A percentile compares a stretch with the other conserved stretches of the same genome.
These are phyloP conservation scores for Epistrophe eligans DNA, from an alignment of 2,888 invertebrate genomes.

Conservation along the genomic window DNA sequence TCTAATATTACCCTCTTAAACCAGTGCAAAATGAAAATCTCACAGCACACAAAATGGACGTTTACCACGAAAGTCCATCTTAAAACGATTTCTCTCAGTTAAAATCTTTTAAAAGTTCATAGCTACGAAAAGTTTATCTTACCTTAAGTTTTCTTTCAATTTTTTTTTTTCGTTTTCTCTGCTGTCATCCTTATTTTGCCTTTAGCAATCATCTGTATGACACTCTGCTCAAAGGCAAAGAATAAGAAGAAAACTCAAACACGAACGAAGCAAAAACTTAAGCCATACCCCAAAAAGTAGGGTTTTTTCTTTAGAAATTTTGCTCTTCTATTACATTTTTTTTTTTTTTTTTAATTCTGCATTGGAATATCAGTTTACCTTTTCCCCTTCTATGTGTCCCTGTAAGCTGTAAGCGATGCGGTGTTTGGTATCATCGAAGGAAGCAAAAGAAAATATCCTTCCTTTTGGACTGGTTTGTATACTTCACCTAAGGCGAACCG, in stretches of 20 bases:
- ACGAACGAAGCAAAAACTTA: constrained; percentile 7
- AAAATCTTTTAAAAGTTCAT: constrained; percentile 68
- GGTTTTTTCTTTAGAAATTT: constrained; percentile 29
- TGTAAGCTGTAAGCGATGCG: constrained; percentile 46
- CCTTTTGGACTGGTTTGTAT: constrained; percentile 46
- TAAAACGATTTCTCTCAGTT: constrained; percentile 69
- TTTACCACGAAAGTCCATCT: constrained; percentile 56
- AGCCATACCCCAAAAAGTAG: constrained; percentile 14
- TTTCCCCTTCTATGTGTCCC: neutral
- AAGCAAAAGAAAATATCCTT: constrained; percentile 17
- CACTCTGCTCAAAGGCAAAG: constrained; percentile 39
- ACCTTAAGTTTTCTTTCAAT: constrained; percentile 40
- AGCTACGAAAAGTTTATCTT: constrained; percentile 53
- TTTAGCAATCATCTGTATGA: constrained; percentile 63
- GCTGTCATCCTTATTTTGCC: constrained; percentile 34
- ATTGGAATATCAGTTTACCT: constrained; percentile 67
- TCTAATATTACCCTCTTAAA: constrained; percentile 4
- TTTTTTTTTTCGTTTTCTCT: neutral
- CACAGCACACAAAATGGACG: constrained; percentile 7
- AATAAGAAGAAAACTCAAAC: constrained; percentile 16
- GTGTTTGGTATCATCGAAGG: neutral
- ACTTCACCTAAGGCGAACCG: neutral
- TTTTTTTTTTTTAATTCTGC: neutral
- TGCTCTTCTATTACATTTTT: constrained; percentile 14
- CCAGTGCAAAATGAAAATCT: constrained; percentile 30